Evolutionary conservation across 2,797 vertebrate genomes (phyloP).

Genomic region (Macroramphosus scolopax): DNA sequence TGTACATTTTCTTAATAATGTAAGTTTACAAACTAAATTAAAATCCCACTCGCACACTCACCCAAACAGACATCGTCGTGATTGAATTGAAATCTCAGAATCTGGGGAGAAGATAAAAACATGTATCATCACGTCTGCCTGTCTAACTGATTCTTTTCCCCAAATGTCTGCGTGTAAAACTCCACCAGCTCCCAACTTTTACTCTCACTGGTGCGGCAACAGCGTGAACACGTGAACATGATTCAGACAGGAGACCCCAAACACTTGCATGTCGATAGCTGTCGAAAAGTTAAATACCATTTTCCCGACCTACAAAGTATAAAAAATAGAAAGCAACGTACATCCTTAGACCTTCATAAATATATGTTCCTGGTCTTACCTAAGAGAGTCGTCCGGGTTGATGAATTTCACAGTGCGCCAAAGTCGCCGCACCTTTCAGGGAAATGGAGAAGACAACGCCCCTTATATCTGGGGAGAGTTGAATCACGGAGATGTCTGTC

Average conservation of each 20-base stretch:
- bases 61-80: slow-evolving; percentile 66
- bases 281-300: not conserved
- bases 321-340: not conserved
- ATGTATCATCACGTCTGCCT: too few species aligned
- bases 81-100: slow-evolving; percentile 3
- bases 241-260: too few species aligned
- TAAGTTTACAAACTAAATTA: not conserved
- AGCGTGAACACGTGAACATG: too few species aligned
- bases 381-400: slow-evolving; percentile 2
- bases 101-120: slow-evolving; percentile 2
- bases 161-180: too few species aligned
- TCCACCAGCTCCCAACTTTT: not conserved
- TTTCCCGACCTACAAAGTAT: not conserved
- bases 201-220: not conserved
- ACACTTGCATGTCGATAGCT: too few species aligned
- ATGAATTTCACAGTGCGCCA: slow-evolving; percentile 4
- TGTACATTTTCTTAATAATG: too few species aligned
- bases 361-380: slow-evolving; percentile 38
- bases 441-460: slow-evolving; percentile 42
- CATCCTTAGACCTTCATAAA: not conserved
- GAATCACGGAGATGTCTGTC: slow-evolving; percentile 28
- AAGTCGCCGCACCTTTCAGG: slow-evolving; percentile 49
- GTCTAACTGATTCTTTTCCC: too few species aligned
- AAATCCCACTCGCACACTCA: slow-evolving; percentile 32
- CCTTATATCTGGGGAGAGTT: slow-evolving; percentile 22